These are phyloP conservation scores for Bedellia somnulentella DNA, from an alignment of 2,888 invertebrate genomes.

Conservation along the genomic window DNA sequence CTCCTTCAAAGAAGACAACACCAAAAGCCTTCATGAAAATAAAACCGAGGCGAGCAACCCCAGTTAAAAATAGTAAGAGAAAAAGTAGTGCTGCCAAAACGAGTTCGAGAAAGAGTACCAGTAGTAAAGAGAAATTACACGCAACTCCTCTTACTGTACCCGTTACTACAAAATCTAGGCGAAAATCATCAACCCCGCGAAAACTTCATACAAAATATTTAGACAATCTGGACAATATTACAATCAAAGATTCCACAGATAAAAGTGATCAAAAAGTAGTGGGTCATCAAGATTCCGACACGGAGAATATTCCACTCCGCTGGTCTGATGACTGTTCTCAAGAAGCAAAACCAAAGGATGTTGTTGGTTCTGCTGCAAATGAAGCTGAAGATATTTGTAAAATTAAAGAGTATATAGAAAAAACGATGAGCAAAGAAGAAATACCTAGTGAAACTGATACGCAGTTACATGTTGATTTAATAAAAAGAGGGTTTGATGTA, in stretches of 20 bases:
- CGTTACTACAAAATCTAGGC: slow-evolving; percentile 38
- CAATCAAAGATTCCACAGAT: too few relatives aligned
- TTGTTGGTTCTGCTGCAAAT: slow-evolving; percentile 10
- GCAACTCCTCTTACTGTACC: slow-evolving; percentile 13
- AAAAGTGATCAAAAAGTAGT: slow-evolving; percentile 25
- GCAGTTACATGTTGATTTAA: slow-evolving; percentile 35
- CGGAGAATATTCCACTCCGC: slow-evolving; percentile 27
- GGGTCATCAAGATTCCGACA: slow-evolving; percentile 24
- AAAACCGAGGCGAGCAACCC: slow-evolving; percentile 32
- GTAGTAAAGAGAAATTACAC: slow-evolving; percentile 21
- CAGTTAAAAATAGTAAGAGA: slow-evolving; percentile 24
- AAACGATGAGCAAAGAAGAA: neutral
- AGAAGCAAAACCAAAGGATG: slow-evolving; percentile 22
- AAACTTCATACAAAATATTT: slow-evolving; percentile 39
- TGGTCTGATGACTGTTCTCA: slow-evolving; percentile 49
- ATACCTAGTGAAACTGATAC: slow-evolving; percentile 15
- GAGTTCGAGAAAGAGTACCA: slow-evolving; percentile 10
- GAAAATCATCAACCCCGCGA: slow-evolving; percentile 52
- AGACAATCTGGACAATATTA: slow-evolving; percentile 24
- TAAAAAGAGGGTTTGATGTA: slow-evolving; percentile 43
- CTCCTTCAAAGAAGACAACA: slow-evolving; percentile 26
- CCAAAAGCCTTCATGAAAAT: slow-evolving; percentile 38
- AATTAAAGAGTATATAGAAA: slow-evolving; percentile 38
- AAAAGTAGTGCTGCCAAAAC: slow-evolving; percentile 18
- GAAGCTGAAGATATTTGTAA: slow-evolving; percentile 38